Evolutionary conservation across 2,888 invertebrate genomes (phyloP).

Genomic region (Bombyx huttoni): DNA sequence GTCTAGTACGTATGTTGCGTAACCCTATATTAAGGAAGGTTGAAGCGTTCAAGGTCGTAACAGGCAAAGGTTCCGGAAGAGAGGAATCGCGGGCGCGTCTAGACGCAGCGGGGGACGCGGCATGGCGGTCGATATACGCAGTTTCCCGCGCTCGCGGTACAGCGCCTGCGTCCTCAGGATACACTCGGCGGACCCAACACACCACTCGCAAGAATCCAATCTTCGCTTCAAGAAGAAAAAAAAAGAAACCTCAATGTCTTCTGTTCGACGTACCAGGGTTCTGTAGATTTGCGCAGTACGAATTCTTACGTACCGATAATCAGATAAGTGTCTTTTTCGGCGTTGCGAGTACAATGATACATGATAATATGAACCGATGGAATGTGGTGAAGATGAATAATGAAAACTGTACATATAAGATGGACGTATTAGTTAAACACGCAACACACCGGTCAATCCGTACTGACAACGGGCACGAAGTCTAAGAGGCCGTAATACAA

Average conservation of each 20-base stretch:
- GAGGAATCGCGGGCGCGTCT: slow-evolving; percentile 61
- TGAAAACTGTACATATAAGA: too few species aligned
- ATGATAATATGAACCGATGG: too few species aligned
- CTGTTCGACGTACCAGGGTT: not conserved
- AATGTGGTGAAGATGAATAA: too few species aligned
- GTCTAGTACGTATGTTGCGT: slow-evolving; percentile 36
- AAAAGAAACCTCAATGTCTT: not conserved
- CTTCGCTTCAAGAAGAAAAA: not conserved
- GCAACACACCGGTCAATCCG: not conserved
- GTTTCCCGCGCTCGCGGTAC: slow-evolving; percentile 63
- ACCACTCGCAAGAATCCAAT: not conserved
- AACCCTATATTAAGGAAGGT: slow-evolving; percentile 65
- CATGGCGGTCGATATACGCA: slow-evolving; percentile 63
- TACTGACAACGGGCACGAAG: slow-evolving; percentile 6
- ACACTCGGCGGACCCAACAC: slow-evolving; percentile 28
- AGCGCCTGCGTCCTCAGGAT: slow-evolving; percentile 56
- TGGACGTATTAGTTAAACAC: not conserved
- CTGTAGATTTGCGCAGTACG: not conserved
- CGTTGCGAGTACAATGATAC: not conserved
- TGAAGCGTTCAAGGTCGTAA: slow-evolving; percentile 67
- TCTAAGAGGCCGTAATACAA: slow-evolving; percentile 23
- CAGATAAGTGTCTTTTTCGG: not conserved
- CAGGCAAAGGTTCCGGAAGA: slow-evolving; percentile 68
- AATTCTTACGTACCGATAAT: not conserved
- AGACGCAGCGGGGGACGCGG: slow-evolving; percentile 57